Percentiles rank a stretch among this genome's conserved stretches.
Conservation (phyloP, 2,113 vertebrate species). For the Clupea harengus region DNA sequence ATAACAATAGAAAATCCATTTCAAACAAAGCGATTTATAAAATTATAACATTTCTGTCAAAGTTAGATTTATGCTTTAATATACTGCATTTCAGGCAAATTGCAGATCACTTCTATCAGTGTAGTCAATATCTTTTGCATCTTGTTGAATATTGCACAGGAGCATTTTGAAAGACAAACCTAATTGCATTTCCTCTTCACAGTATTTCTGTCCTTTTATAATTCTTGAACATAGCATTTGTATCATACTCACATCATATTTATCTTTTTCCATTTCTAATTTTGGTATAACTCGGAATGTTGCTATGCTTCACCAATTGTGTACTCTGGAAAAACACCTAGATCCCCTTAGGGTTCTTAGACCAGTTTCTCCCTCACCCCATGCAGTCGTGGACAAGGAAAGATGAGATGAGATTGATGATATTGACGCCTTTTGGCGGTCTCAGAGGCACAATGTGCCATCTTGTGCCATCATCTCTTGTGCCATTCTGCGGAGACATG, state of each 20-base stretch:
- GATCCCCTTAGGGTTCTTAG: too few relatives aligned
- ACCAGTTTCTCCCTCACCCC: not conserved
- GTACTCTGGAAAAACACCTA: too few relatives aligned
- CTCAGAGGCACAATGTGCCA: not conserved
- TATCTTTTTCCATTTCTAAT: not conserved
- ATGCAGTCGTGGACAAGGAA: not conserved
- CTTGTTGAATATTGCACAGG: not conserved
- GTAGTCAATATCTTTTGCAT: not conserved
- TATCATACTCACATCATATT: not conserved
- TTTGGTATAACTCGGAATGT: not conserved
- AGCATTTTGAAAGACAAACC: not conserved
- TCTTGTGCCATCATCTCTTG: not conserved
- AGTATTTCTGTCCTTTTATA: not conserved
- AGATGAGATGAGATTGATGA: not conserved
- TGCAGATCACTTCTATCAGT: too few relatives aligned
- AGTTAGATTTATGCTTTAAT: too few relatives aligned
- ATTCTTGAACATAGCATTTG: not conserved
- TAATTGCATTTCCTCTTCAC: not conserved
- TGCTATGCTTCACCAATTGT: too few relatives aligned
- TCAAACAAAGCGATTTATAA: too few relatives aligned
- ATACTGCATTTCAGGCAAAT: too few relatives aligned
- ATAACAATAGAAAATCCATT: too few relatives aligned
- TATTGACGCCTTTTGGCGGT: not conserved
- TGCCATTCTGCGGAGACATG: conserved; percentile 28
- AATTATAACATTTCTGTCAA: too few relatives aligned